phyloP scores from a whole-genome alignment of 2,888 invertebrate genomes.

The Liodrosophila aerea region DNA sequence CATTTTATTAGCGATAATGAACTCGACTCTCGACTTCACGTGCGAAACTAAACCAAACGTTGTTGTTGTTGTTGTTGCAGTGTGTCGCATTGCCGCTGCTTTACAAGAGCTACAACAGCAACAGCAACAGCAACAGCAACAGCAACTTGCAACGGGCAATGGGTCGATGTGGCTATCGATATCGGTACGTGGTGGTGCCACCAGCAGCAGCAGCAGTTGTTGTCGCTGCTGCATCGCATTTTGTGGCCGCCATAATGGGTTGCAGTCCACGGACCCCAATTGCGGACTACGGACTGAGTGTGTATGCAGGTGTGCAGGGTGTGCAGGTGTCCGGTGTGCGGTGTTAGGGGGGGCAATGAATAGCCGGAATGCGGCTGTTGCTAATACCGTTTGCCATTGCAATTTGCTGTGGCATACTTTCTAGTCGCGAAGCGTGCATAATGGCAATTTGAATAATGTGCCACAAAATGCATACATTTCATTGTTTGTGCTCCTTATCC shows the following conservation, averaged over 20 bases:
- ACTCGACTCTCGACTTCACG: slow-evolving; percentile 45
- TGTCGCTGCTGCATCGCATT: slow-evolving; percentile 58
- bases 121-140: slow-evolving; percentile 19
- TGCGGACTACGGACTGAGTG: slow-evolving; percentile 4
- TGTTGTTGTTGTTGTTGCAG: slow-evolving; percentile 17
- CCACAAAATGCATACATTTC: slow-evolving; percentile 73
- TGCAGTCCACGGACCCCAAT: slow-evolving; percentile 10
- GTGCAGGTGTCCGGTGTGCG: no score
- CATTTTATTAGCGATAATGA: slow-evolving; percentile 73
- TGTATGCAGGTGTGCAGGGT: slow-evolving; percentile 2
- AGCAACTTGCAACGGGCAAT: slow-evolving; percentile 8
- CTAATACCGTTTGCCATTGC: slow-evolving; percentile 32
- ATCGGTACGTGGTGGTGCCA: slow-evolving; percentile 12
- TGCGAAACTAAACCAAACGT: slow-evolving; percentile 42
- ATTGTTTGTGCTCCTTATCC: slow-evolving; percentile 47
- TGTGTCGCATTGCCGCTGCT: slow-evolving; percentile 70
- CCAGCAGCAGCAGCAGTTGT: not conserved
- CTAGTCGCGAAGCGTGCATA: slow-evolving; percentile 62
- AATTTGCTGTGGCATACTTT: slow-evolving; percentile 58
- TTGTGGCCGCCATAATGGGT: slow-evolving; percentile 62
- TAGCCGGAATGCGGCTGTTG: slow-evolving; percentile 31
- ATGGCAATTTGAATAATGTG: slow-evolving; percentile 77
- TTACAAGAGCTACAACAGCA: no score
- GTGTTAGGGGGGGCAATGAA: not conserved
- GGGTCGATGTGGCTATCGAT: slow-evolving; percentile 25